Conservation (phyloP, 2,888 invertebrate species). For the Amphipoea lucens region DNA sequence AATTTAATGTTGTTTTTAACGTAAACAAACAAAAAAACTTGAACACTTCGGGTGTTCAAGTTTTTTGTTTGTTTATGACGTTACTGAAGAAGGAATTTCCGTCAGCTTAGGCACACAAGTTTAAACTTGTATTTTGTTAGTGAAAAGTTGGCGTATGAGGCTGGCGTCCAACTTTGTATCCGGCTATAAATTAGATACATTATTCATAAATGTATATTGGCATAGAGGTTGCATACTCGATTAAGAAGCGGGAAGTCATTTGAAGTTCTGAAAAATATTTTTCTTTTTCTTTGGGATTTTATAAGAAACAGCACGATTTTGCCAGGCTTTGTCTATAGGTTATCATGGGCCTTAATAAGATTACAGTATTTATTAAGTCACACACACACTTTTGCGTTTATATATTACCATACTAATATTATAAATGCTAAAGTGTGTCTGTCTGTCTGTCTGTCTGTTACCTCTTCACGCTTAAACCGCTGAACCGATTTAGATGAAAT, state of each 20-base stretch:
- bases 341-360: too few species aligned
- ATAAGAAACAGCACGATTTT: not conserved
- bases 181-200: conserved; percentile 48
- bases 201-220: conserved; percentile 49
- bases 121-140: conserved; percentile 62
- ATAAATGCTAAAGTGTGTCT: too few species aligned
- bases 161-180: conserved; percentile 31
- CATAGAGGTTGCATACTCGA: conserved; percentile 18
- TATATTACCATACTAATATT: too few species aligned
- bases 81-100: conserved; percentile 64
- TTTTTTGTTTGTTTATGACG: conserved; percentile 75
- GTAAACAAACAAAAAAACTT: too few species aligned
- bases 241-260: conserved; percentile 4
- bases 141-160: conserved; percentile 51
- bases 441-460: too few species aligned
- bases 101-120: conserved; percentile 68
- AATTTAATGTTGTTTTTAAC: conserved; percentile 73
- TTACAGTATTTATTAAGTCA: too few species aligned
- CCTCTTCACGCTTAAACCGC: too few species aligned
- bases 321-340: not conserved
- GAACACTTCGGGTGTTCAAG: conserved; percentile 52
- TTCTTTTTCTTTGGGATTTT: not conserved
- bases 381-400: too few species aligned
- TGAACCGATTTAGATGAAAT: too few species aligned
- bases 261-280: not conserved